phyloP scores from a whole-genome alignment of 2,797 vertebrate species.

The Melanotaenia pygmaea region DNA sequence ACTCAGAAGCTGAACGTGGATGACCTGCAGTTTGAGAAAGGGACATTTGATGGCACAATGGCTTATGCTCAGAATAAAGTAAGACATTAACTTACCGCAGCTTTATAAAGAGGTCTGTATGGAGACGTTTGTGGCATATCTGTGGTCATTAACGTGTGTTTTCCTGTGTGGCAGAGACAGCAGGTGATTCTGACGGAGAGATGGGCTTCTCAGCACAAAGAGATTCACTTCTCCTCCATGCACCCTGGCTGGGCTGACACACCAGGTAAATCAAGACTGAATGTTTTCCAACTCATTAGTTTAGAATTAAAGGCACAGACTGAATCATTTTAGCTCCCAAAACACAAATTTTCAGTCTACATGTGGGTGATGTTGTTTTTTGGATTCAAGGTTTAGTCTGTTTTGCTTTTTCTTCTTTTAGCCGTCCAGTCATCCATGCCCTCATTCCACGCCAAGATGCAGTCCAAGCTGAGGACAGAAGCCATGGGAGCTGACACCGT shows the following conservation, averaged over 20 bases:
- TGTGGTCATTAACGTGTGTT: neutral
- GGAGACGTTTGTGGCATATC: rapidly evolving
- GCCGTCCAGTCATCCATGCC: slow-evolving; percentile 86
- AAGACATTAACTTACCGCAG: neutral
- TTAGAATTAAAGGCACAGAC: neutral
- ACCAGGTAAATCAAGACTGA: slow-evolving; percentile 74
- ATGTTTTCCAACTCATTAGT: neutral
- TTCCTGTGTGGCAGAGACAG: slow-evolving; percentile 79
- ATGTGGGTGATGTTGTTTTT: neutral
- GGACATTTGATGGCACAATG: slow-evolving; percentile 86
- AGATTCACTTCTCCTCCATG: slow-evolving; percentile 87
- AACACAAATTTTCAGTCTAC: neutral
- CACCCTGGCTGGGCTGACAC: slow-evolving; percentile 89
- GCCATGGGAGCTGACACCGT: slow-evolving; percentile 86
- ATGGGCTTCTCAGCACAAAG: slow-evolving; percentile 82
- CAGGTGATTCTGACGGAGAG: slow-evolving; percentile 88
- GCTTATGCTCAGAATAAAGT: slow-evolving; percentile 91
- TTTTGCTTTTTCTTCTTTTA: slow-evolving; percentile 45
- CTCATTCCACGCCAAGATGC: slow-evolving; percentile 86
- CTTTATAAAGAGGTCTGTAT: neutral
- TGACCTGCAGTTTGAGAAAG: slow-evolving; percentile 86
- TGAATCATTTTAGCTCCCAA: neutral
- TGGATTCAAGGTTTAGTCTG: neutral
- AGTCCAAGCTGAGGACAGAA: slow-evolving; percentile 81
- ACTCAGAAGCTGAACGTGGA: slow-evolving; percentile 86